Base-by-base conservation (phyloP, 2,113 vertebrate genomes). In the Origma solitaria region DNA sequence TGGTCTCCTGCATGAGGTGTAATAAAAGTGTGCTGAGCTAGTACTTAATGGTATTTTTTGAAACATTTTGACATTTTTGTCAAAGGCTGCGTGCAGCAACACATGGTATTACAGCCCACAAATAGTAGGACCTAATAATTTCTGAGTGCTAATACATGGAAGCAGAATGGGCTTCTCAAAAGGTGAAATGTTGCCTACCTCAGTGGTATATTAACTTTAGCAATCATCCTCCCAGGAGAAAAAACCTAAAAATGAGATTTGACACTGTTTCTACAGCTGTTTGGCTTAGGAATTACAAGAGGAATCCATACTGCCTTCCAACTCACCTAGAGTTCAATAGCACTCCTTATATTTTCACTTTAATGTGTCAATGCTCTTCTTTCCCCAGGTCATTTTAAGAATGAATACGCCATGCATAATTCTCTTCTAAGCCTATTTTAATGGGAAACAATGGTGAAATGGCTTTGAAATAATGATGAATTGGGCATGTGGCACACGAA, bases 391-490 rank as follows among this genome's bases (percentile, higher is more conserved):
- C 92, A 86, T 91, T 94, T 97, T 30, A 75, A 60, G 58, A 76
- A 80, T 45, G 44, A 86, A 71, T 86, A 28, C 75, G 49, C 65
- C 45, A n/a, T 10, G 37, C 44, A 56, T 65, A 75, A 73, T 71
- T 94, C 68, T 64, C 79, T 60, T 64, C 88, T 90, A 86, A 91
- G 92, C 51, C 69, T 88, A 78, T 86, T 95, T 90, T 58, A 94
- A 56, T 88, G 70, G 82, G 72, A 92, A 93, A 97, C 80, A 94
- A 95, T 94, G 79, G 69, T 81, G 93, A 93, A 93, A 94, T 16
- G 56, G 40, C 85, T 96, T 92, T 95, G 79, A 96, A 97, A 94
- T 86, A 90, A 86, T 84, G 88, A 94, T 88, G 76, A 61, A 92
- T 71, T 86, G 35, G 64, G 80, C 88, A 92, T 90, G 80, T 88